Evolutionary conservation across 1,140 invertebrate species (phyloP).

Genomic region (Andricus grossulariae): DNA sequence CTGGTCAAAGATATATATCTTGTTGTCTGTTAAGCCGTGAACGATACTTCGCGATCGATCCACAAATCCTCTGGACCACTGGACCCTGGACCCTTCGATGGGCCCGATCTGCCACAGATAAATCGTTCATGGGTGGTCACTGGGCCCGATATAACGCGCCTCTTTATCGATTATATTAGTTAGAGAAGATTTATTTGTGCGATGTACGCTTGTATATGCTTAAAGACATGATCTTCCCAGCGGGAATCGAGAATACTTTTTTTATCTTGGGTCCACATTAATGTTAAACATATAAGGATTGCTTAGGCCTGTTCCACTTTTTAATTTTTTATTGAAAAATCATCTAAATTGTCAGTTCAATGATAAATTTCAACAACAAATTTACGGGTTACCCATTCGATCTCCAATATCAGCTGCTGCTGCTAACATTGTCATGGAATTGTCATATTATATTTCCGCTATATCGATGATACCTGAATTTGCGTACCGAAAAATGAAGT

Average conservation of each 20-base stretch:
- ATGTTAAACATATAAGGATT: not conserved
- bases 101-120: slow-evolving; percentile 45
- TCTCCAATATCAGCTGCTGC: too few species aligned
- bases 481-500: too few species aligned
- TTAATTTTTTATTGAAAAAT: too few species aligned
- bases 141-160: slow-evolving; percentile 14
- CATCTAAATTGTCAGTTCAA: too few species aligned
- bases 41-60: slow-evolving; percentile 49
- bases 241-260: slow-evolving; percentile 1
- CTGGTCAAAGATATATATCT: slow-evolving; percentile 55
- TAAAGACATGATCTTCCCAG: slow-evolving; percentile 3
- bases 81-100: slow-evolving; percentile 10
- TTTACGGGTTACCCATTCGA: too few species aligned
- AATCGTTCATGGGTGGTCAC: slow-evolving; percentile 53
- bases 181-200: slow-evolving; percentile 8
- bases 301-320: too few species aligned
- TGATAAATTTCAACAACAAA: too few species aligned
- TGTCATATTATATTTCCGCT: too few species aligned
- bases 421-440: too few species aligned
- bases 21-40: slow-evolving; percentile 54
- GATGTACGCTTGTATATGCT: slow-evolving; percentile 24
- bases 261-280: not conserved
- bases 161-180: slow-evolving; percentile 28
- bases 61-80: slow-evolving; percentile 34
- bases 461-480: too few species aligned